phyloP scores from a whole-genome alignment of 2,113 vertebrate genomes.

The Ornithorhynchus anatinus region DNA sequence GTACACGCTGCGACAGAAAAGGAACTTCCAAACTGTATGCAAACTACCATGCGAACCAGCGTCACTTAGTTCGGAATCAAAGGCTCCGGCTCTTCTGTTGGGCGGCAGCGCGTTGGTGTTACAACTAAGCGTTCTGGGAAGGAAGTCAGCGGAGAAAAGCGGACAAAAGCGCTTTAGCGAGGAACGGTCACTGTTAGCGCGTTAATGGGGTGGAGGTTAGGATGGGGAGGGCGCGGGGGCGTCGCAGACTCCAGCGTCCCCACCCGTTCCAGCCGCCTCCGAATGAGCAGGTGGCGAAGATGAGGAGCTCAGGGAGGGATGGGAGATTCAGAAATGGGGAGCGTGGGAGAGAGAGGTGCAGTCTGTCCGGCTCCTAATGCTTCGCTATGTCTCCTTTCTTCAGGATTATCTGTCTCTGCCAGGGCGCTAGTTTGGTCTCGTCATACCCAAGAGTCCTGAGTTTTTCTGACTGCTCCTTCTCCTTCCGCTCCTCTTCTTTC shows the following conservation, averaged over 20 bases:
- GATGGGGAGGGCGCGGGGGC: not conserved
- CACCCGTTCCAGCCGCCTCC: no score
- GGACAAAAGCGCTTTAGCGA: no score
- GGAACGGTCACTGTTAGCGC: no score
- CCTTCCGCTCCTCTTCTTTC: conserved; percentile 80
- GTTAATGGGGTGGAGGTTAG: not conserved
- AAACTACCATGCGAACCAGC: conserved; percentile 45
- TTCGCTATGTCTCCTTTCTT: conserved; percentile 96
- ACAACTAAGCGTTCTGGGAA: not conserved
- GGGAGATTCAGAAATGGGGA: no score
- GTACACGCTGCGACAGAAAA: not conserved
- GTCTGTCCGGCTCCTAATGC: conserved; percentile 69
- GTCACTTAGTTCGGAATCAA: conserved; percentile 21
- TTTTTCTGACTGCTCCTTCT: conserved; percentile 89
- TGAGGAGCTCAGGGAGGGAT: no score
- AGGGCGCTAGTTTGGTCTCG: conserved; percentile 93
- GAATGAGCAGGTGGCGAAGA: no score
- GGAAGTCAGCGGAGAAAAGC: not conserved
- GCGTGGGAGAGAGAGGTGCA: no score
- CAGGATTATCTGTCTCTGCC: conserved; percentile 96
- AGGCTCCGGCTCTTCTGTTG: conserved; percentile 38
- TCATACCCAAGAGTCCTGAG: conserved; percentile 94
- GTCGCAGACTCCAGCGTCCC: not conserved
- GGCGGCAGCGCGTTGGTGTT: not conserved
- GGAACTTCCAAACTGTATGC: conserved; percentile 17